Conservation (phyloP, 2,797 vertebrate species). For the Sebastes miniatus region DNA sequence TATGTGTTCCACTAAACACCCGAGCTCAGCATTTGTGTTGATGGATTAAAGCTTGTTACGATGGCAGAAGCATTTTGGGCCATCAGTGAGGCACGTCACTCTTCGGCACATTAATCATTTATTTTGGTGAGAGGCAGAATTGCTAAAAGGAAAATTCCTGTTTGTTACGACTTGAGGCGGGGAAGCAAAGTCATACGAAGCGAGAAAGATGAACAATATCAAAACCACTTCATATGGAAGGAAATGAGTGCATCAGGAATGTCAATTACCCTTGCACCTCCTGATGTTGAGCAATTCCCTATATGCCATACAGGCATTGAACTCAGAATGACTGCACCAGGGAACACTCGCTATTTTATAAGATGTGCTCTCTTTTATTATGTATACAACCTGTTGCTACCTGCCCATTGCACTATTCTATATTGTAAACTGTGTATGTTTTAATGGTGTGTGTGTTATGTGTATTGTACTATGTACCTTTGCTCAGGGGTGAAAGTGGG, state of each 20-base stretch:
- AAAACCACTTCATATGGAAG: not conserved
- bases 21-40: constrained; percentile 63
- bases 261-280: not conserved
- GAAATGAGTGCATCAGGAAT: not conserved
- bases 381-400: not conserved
- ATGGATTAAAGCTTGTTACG: constrained; percentile 63
- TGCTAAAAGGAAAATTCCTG: constrained; percentile 16
- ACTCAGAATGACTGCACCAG: not conserved
- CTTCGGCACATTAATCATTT: constrained; percentile 45
- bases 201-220: not conserved
- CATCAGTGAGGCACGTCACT: constrained; percentile 32
- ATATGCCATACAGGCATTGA: not conserved
- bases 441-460: no score
- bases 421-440: no score
- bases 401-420: not conserved
- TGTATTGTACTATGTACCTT: no score
- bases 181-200: not conserved
- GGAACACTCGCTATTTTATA: no score
- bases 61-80: constrained; percentile 51
- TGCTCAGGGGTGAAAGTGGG: no score
- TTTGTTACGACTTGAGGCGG: not conserved
- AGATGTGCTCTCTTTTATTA: not conserved
- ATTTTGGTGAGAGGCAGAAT: constrained; percentile 24
- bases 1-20: constrained; percentile 49
- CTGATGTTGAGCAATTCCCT: no score